Base-by-base conservation (phyloP, 2,113 vertebrate genomes). In the Perca fluviatilis region DNA sequence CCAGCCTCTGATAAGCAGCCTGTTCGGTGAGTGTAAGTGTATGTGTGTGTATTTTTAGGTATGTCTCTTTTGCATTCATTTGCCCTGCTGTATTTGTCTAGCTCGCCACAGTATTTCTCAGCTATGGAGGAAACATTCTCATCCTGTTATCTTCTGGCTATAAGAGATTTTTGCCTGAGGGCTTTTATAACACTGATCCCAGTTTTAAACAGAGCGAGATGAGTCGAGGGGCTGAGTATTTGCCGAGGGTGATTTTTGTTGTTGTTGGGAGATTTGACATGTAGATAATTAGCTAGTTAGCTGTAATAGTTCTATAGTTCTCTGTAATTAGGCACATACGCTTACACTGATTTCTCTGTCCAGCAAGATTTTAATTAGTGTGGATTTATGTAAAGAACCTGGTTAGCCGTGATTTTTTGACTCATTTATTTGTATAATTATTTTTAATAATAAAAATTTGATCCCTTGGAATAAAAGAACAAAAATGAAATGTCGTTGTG, bases 61-160 rank as follows among this genome's bases (percentile, higher is more conserved):
- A 62, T 46, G 62, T 82, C 64, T 82, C 49, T 69, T 88, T 67
- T 86, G 87, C 83, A 78, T 89, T 91, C 89, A 88, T 88, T 92
- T 85, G 74, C 83, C 71, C 69, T 81, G 49, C 68, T 84, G 76
- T 69, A 79, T 82, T 79, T 74, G 74, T 57, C 62, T 77, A 9
- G 23, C 50, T 82, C 74, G 67, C 69, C 40, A 25, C 84, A 72
- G 54, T 73, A 67, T 68, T 72, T 80, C 16, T 75, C 10, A 0
- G 70, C 50, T 66, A 76, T 77, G 67, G 36, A 74, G 68, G 82
- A 87, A 87, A 88, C 53, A 58, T 77, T 82, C 46, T 80, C 33
- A 47, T 83, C 73, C 86, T 84, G 63, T 80, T 83, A 86, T 83
- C 86, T 74, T 88, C 77, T 63, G 64, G 74, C 75, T 88, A 27